These are phyloP conservation scores for Alouatta palliata DNA, from an alignment of 2,113 vertebrate genomes.

Conservation along the genomic window DNA sequence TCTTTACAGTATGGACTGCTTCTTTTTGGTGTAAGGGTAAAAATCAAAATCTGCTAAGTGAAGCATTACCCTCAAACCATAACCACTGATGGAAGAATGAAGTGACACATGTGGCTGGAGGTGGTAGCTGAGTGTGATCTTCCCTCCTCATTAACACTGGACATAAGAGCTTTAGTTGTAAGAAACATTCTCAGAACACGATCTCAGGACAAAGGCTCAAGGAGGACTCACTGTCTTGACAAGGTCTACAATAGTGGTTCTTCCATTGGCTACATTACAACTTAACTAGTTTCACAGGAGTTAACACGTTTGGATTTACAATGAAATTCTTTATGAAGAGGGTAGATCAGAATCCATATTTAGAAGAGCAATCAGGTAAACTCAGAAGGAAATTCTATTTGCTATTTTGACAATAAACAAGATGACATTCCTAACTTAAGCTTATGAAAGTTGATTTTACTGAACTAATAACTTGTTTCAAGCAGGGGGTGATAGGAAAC, in stretches of 20 bases:
- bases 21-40: neutral
- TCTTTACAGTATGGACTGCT: neutral
- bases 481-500: neutral
- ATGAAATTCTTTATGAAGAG: neutral
- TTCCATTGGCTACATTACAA: neutral
- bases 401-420: neutral
- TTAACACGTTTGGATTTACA: neutral
- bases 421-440: neutral
- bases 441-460: neutral
- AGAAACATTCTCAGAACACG: neutral
- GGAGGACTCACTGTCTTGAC: neutral
- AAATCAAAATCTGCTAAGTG: neutral
- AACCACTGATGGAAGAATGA: neutral
- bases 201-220: neutral
- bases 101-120: neutral
- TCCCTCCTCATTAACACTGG: neutral
- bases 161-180: neutral
- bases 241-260: neutral
- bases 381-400: neutral
- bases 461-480: neutral
- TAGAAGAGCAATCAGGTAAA: neutral
- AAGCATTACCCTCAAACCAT: neutral
- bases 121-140: neutral
- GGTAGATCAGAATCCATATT: neutral
- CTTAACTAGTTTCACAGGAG: neutral